phyloP scores from a whole-genome alignment of 2,888 invertebrate genomes.

The Achlya flavicornis region DNA sequence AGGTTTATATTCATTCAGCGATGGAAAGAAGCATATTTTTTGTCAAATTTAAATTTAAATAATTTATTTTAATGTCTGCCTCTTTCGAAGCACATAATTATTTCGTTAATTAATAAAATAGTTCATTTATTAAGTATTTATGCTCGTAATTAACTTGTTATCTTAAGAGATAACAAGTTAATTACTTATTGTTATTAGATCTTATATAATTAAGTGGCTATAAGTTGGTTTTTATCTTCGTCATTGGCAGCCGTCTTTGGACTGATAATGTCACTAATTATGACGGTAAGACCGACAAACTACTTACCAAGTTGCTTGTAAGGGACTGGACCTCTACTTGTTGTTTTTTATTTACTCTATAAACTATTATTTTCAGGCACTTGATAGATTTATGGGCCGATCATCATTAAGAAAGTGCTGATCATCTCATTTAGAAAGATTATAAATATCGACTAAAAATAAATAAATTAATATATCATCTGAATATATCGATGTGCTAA shows the following conservation, averaged over 20 bases:
- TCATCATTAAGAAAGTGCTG: no score
- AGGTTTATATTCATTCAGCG: no score
- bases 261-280: conserved; percentile 47
- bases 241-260: conserved; percentile 28
- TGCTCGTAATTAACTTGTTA: conserved; percentile 5
- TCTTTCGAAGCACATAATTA: neutral
- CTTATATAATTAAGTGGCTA: conserved; percentile 51
- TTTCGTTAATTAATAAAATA: neutral
- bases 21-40: no score
- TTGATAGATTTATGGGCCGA: no score
- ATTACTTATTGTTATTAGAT: no score
- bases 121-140: neutral
- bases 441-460: no score
- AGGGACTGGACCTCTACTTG: conserved; percentile 18
- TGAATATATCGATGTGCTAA: no score
- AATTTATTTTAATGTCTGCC: neutral
- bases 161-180: no score
- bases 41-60: neutral
- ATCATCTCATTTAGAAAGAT: no score
- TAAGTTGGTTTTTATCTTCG: conserved; percentile 53
- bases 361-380: no score
- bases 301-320: conserved; percentile 25
- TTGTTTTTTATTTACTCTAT: no score
- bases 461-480: no score
- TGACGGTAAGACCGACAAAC: conserved; percentile 29